Base-by-base conservation (phyloP, 2,888 invertebrate species). In the Dynastes tityus region DNA sequence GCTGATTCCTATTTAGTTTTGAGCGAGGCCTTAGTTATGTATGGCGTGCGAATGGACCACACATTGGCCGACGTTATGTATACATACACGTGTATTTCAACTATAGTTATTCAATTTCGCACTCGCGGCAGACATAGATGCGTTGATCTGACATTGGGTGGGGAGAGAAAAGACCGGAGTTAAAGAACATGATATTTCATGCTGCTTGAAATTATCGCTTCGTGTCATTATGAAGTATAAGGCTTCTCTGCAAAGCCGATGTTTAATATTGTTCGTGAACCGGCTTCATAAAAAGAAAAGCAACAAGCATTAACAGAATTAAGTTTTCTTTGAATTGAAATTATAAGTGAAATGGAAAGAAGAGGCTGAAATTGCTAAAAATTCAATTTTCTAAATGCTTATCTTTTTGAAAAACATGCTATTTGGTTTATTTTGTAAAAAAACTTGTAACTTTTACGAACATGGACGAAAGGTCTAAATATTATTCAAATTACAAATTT, bases 91-190 rank as follows among this genome's bases (percentile, higher is more conserved):
- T 58, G 55, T 55, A 71, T 71, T 71, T 71, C 55, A 32, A 9
- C 53, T 55, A 55, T 55, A 71, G 71, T 71, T 71, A 71, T 71
- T 71, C 71, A 71, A 71, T 71, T 71, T 71, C 55, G 71, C 71
- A 55, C 71, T 71, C 58, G 55, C 29, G 32, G 22, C 11, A n/a
- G 58, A 71, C 11, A 29, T n/a, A 11, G 40, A 8, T 58, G 58
- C 16, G 22, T 9, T 22, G n/a, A 58, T 58, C 37, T 58, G 71
- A 40, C 40, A n/a, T 37, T 55, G 37, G 58, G 58, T 45, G 45
- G 58, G 37, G 32, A 53, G 22, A 53, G 70, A 53, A 37, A n/a
- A 29, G n/a, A n/a, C 65, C 29, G 6, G 8, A 37, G 27, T 58
- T 58, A 58, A 71, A 55, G 55, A 71, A 58, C 55, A 53, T 22